Conservation (phyloP, 30 jellyfish, hydroid and myxozoan species). For the Rhopilema esculentum region DNA sequence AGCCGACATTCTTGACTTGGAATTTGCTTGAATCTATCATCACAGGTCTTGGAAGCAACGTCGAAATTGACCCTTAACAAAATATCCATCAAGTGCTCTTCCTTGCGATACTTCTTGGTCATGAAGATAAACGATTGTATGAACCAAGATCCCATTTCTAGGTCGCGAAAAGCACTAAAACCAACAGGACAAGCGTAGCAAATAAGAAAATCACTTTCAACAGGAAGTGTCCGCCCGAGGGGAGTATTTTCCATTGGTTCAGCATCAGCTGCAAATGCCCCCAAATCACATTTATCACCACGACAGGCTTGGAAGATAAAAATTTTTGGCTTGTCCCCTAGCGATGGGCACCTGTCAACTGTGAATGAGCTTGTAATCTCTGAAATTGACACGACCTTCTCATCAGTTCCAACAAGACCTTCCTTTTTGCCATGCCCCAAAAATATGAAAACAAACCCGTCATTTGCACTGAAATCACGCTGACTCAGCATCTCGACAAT, state of each 20-base stretch:
- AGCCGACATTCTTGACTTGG: conserved; percentile 81
- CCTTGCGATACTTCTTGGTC: not conserved
- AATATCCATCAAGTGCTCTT: conserved; percentile 72
- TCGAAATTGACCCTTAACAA: conserved; percentile 65
- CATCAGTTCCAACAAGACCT: conserved; percentile 78
- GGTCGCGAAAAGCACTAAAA: conserved; percentile 54
- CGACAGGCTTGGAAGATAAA: conserved; percentile 90
- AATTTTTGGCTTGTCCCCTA: conserved; percentile 70
- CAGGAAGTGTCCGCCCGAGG: conserved; percentile 40
- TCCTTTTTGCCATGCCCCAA: conserved; percentile 71
- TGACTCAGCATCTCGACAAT: conserved; percentile 20
- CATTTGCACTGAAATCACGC: conserved; percentile 37
- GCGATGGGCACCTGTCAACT: conserved; percentile 66
- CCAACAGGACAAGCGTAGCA: conserved; percentile 84
- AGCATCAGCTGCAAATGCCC: conserved; percentile 51
- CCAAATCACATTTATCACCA: conserved; percentile 74
- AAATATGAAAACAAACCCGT: conserved; percentile 47
- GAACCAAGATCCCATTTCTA: conserved; percentile 70
- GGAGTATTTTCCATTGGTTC: not conserved
- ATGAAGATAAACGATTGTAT: conserved; percentile 49
- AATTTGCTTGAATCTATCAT: conserved; percentile 36
- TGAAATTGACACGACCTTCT: conserved; percentile 18
- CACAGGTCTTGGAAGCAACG: conserved; percentile 33
- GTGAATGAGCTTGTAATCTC: conserved; percentile 52
- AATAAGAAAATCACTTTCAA: conserved; percentile 75